Evolutionary conservation across 2,113 vertebrate species (phyloP).

Genomic region (Theristicus caerulescens): DNA sequence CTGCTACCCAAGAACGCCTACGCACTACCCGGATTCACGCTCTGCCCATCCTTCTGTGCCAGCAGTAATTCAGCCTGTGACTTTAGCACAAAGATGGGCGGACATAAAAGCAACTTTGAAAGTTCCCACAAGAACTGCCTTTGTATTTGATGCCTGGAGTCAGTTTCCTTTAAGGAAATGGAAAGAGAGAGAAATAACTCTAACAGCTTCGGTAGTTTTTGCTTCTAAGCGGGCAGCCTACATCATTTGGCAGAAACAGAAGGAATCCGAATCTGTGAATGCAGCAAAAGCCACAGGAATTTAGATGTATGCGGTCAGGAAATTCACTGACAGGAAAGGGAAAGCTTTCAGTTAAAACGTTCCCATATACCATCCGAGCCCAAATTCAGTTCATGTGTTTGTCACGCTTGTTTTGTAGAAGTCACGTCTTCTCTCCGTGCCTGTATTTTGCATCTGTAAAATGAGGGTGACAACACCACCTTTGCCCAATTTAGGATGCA

Average conservation of each 20-base stretch:
- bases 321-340: neutral
- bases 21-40: fast-evolving
- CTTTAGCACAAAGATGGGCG: neutral
- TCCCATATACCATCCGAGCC: neutral
- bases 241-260: neutral
- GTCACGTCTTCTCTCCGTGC: neutral
- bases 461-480: neutral
- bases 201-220: neutral
- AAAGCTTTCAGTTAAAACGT: neutral
- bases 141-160: conserved; percentile 19
- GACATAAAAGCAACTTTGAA: conserved; percentile 27
- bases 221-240: neutral
- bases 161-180: neutral
- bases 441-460: neutral
- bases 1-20: neutral
- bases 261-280: neutral
- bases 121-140: neutral
- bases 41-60: neutral
- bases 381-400: neutral
- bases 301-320: neutral
- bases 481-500: neutral
- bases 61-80: neutral
- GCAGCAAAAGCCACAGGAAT: neutral
- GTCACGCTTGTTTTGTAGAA: neutral
- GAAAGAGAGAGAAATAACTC: neutral